These are phyloP conservation scores for Stegastes partitus DNA, from an alignment of 2,113 vertebrate species.

Conservation along the genomic window DNA sequence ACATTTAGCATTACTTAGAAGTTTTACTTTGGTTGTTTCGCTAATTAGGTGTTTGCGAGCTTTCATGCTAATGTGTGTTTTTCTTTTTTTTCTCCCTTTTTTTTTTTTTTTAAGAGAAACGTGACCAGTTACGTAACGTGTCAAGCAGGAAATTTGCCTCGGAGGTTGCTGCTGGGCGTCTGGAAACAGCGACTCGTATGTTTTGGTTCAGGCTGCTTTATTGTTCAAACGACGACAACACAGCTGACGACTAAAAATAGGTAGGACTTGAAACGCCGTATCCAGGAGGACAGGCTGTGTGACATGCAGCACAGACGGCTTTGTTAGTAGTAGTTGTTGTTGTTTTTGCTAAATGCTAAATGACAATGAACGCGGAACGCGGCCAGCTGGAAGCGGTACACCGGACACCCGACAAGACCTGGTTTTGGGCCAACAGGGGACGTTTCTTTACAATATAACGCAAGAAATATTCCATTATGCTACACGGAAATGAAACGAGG, in stretches of 20 bases:
- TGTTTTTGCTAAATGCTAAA: no score
- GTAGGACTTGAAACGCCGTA: conserved; percentile 12
- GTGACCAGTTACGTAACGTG: conserved; percentile 67
- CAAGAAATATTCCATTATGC: no score
- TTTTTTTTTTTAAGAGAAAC: conserved; percentile 30
- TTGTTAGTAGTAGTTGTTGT: neutral
- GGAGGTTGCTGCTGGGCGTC: conserved; percentile 12
- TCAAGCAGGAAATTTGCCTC: conserved; percentile 19
- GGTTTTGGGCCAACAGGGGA: no score
- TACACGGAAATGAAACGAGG: no score
- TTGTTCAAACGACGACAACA: neutral
- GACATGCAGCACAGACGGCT: neutral
- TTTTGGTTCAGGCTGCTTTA: neutral
- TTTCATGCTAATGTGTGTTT: neutral
- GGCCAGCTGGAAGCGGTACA: no score
- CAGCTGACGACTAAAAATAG: conserved; percentile 23
- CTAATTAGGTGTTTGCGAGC: neutral
- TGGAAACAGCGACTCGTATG: neutral
- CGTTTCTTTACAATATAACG: no score
- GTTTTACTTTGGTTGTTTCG: neutral
- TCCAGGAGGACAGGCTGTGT: neutral
- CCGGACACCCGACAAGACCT: no score
- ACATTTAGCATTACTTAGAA: fast-evolving
- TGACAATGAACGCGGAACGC: no score
- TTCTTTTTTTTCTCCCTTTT: conserved; percentile 17